phyloP scores from a whole-genome alignment of 2,888 invertebrate genomes.

The Brachylomia viminalis region DNA sequence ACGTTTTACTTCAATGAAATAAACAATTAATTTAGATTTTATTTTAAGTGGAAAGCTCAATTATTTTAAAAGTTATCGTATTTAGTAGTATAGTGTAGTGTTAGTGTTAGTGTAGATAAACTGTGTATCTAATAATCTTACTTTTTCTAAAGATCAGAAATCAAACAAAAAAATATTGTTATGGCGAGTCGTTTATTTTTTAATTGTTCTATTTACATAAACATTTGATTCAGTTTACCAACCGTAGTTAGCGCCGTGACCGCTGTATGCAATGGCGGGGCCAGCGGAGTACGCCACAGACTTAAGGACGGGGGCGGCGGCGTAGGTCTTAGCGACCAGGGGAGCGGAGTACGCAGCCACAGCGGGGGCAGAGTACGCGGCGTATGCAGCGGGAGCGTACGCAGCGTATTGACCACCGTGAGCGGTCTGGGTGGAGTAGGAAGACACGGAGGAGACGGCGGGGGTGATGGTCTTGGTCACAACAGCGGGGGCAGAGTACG shows the following conservation, averaged over 20 bases:
- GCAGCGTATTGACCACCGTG: conserved; percentile 67
- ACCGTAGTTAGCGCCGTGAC: conserved; percentile 92
- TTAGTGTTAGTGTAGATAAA: not conserved
- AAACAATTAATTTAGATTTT: too few relatives aligned
- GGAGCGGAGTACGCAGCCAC: conserved; percentile 79
- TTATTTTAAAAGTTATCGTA: too few relatives aligned
- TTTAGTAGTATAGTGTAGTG: too few relatives aligned
- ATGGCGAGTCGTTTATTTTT: conserved; percentile 75
- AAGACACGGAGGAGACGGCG: conserved; percentile 80
- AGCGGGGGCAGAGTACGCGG: conserved; percentile 75
- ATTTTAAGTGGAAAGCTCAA: too few relatives aligned
- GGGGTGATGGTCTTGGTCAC: conserved; percentile 69
- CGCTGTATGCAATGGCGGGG: conserved; percentile 91
- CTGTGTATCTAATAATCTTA: not conserved
- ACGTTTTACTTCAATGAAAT: too few relatives aligned
- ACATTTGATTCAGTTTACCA: conserved; percentile 89
- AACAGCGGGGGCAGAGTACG: conserved; percentile 73
- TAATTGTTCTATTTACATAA: conserved; percentile 78
- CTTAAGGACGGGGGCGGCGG: conserved; percentile 80
- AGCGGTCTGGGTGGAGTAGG: conserved; percentile 74
- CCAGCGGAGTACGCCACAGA: conserved; percentile 90
- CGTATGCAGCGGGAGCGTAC: conserved; percentile 79
- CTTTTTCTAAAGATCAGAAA: conserved; percentile 24
- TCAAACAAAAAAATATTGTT: conserved; percentile 54
- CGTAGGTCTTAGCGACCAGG: conserved; percentile 71